Evolutionary conservation across 2,797 vertebrate species (phyloP).

Genomic region (Gorsachius magnificus): DNA sequence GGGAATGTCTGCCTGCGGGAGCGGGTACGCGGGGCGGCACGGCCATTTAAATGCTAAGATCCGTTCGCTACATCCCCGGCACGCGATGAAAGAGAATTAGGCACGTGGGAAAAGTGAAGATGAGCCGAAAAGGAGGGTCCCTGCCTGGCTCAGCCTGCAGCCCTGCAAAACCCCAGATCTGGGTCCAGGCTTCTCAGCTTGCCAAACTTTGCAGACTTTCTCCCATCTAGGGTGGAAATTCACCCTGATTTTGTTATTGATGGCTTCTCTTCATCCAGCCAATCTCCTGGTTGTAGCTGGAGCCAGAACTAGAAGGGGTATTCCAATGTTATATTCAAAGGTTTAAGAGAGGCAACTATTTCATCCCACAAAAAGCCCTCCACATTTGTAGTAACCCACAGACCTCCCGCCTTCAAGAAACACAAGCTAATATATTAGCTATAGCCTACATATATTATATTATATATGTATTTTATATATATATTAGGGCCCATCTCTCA

Average conservation of each 20-base stretch:
- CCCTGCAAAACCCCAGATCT: background rate
- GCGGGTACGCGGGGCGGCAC: background rate
- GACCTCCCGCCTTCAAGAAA: background rate
- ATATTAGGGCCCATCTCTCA: rapidly evolving
- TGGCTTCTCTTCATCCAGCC: background rate
- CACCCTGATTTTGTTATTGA: background rate
- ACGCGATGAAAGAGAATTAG: background rate
- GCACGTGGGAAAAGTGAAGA: background rate
- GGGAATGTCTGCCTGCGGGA: constrained; percentile 12
- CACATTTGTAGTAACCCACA: background rate
- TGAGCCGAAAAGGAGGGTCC: background rate
- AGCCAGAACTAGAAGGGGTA: background rate
- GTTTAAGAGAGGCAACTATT: background rate
- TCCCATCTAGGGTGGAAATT: background rate
- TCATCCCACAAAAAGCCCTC: background rate
- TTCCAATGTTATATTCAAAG: background rate
- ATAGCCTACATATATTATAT: background rate
- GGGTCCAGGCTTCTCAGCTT: background rate
- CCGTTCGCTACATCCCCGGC: background rate
- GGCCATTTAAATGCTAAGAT: background rate
- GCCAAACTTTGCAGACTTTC: background rate
- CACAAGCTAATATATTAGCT: background rate
- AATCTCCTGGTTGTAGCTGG: rapidly evolving
- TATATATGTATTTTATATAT: background rate
- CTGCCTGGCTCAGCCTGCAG: background rate